Base-by-base conservation (phyloP, 2,797 vertebrate genomes). In the Hapalemur alaotrensis region DNA sequence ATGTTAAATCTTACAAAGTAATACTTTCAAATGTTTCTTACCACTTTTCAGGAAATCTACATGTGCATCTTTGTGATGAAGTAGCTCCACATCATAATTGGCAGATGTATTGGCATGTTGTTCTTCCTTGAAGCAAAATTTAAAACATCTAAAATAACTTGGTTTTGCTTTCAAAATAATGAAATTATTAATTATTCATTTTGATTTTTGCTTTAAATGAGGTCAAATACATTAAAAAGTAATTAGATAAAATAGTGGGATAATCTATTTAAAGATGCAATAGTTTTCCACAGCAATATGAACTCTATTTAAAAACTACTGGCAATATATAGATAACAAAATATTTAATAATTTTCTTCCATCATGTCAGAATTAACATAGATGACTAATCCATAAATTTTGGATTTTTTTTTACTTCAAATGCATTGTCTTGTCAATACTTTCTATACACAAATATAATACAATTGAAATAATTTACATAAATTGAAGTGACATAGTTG, bases 101-200 rank as follows among this genome's bases (percentile, higher is more conserved):
- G 99, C 99, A 4, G 99, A 99, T 9, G 99, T 99, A 98, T 99
- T 99, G 91, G 99, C 99, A 81, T 99, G 99, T 67, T 99, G 99
- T 97, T 99, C 99, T 98, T 99, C 99, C 99, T 99, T 99, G 91
- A 98, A 98, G 94, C 63, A 97, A 98, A 96, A 98, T 98, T 95
- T 72, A 91, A 92, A 96, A 96, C 63, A 97, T 69, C 88, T 54
- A 50, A 96, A 93, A 89, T 91, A 89, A 90, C 18, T 73, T 92
- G 54, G 38, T 41, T 97, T 85, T 92, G 50, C 41, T 95, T 97
- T 79, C 70, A 80, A 94, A 86, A 89, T 61, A 96, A 92, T 50
- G 17, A 90, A 91, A 38, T 87, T 57, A 80, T 79, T 76, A 46
- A 89, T 30, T 91, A 94, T 91, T 92, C 67, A 94, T 87, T 97